These are phyloP conservation scores for Ormyrus rosae DNA, from an alignment of 2,888 invertebrate genomes.

Conservation along the genomic window DNA sequence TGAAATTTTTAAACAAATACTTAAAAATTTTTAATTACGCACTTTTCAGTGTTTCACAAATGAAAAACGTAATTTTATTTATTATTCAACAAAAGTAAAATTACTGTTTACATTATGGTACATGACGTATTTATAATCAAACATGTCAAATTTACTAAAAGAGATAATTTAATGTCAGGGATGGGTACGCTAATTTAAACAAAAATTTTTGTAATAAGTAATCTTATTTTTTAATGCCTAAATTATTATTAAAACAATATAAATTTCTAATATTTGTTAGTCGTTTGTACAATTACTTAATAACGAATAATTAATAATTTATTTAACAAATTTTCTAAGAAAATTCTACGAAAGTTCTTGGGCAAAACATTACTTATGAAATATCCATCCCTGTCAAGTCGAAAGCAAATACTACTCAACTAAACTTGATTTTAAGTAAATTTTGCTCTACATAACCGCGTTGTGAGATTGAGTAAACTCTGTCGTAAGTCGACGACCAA, in stretches of 20 bases:
- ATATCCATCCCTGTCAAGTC: conserved; percentile 25
- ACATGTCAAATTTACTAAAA: background rate
- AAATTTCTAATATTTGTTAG: conserved; percentile 13
- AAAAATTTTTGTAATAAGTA: too few species aligned
- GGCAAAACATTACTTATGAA: conserved; percentile 10
- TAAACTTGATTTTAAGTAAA: conserved; percentile 39
- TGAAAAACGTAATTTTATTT: background rate
- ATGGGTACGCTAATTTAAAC: conserved; percentile 5
- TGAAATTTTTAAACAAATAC: background rate
- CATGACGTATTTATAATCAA: too few species aligned
- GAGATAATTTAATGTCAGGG: background rate
- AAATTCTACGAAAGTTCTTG: conserved; percentile 12
- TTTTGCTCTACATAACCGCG: conserved; percentile 16
- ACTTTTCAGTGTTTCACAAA: background rate
- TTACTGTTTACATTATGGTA: background rate
- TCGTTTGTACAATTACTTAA: conserved; percentile 17
- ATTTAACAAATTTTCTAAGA: conserved; percentile 46
- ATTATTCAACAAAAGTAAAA: conserved; percentile 6
- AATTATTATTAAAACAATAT: conserved; percentile 13
- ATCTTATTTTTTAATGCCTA: background rate
- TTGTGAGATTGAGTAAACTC: background rate
- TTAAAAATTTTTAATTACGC: background rate
- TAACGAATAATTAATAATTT: conserved; percentile 45
- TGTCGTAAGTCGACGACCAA: background rate
- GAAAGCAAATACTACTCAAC: conserved; percentile 4